Percentiles rank a stretch among this genome's conserved stretches.
Conservation (phyloP, 2,888 invertebrate species). For the Pachydiplax longipennis region DNA sequence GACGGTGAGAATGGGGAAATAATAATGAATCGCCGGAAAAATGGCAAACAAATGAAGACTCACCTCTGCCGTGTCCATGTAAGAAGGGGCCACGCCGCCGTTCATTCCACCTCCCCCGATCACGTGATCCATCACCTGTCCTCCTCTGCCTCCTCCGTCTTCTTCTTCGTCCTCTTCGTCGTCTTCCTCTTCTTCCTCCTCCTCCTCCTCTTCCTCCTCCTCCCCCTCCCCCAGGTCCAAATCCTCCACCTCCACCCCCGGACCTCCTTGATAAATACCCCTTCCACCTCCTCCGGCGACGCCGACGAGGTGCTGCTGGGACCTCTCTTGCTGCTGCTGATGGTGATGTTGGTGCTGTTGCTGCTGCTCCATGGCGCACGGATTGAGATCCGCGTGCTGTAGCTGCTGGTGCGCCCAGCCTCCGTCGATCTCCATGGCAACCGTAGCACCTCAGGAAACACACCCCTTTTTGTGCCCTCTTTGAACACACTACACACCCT, state of each 20-base stretch:
- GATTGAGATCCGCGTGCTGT: slow-evolving; percentile 14
- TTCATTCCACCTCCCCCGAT: slow-evolving; percentile 12
- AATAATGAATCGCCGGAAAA: neutral
- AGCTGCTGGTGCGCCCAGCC: slow-evolving; percentile 29
- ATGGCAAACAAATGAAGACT: neutral
- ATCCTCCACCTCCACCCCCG: slow-evolving; percentile 9
- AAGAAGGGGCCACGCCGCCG: neutral
- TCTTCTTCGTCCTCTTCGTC: neutral
- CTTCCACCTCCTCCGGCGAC: slow-evolving; percentile 13
- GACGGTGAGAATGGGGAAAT: neutral
- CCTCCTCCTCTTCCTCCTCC: slow-evolving; percentile 24
- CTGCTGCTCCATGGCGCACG: neutral
- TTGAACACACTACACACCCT: neutral
- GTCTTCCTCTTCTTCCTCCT: slow-evolving; percentile 21
- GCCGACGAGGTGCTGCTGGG: neutral
- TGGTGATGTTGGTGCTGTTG: slow-evolving; percentile 1
- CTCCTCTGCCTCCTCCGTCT: neutral
- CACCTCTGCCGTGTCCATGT: slow-evolving; percentile 42
- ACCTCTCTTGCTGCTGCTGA: neutral
- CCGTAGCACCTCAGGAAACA: neutral
- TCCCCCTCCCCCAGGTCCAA: slow-evolving; percentile 15
- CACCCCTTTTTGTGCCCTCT: neutral
- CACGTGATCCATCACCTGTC: neutral
- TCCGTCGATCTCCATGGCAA: slow-evolving; percentile 17
- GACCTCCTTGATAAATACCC: slow-evolving; percentile 17